A percentile compares a stretch with the other conserved stretches of the same genome.
These are phyloP conservation scores for Ectemnius lituratus DNA, from an alignment of 2,888 invertebrate species.

Conservation along the genomic window DNA sequence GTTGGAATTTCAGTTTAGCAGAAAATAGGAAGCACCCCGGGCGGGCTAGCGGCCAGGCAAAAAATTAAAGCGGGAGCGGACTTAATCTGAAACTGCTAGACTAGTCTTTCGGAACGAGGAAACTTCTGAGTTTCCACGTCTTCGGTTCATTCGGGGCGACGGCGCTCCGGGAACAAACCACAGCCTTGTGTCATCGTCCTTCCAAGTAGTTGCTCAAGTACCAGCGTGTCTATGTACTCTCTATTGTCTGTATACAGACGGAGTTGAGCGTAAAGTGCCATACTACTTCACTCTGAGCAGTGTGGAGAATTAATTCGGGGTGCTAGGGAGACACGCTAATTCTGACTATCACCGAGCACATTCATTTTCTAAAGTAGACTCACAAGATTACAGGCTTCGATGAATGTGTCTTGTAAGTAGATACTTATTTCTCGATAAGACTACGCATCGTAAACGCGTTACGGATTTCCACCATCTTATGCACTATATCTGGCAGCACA, in stretches of 20 bases:
- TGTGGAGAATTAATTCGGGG: too few species aligned
- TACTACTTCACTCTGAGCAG: too few species aligned
- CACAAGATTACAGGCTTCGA: too few species aligned
- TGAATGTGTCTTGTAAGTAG: too few species aligned
- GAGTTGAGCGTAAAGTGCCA: too few species aligned
- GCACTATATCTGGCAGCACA: slow-evolving; percentile 18
- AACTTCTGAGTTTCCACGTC: not conserved
- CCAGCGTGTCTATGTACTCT: too few species aligned
- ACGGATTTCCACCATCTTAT: slow-evolving; percentile 45
- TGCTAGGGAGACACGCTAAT: not conserved
- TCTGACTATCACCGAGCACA: not conserved
- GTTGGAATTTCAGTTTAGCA: slow-evolving; percentile 15
- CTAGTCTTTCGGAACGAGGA: not conserved
- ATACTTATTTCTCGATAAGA: too few species aligned
- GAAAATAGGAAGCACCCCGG: not conserved
- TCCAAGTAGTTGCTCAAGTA: not conserved
- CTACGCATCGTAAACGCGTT: not conserved
- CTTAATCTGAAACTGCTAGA: not conserved
- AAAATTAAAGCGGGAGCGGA: not conserved
- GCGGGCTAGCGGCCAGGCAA: not conserved
- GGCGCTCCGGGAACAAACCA: slow-evolving; percentile 23
- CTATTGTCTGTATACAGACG: too few species aligned
- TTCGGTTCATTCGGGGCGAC: slow-evolving; percentile 11
- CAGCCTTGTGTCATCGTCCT: slow-evolving; percentile 28
- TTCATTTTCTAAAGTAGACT: not conserved